Evolutionary conservation across 1,140 invertebrate species (phyloP), one percentile per base, ranked within the genome.

Genomic region (Aphis gossypii): DNA sequence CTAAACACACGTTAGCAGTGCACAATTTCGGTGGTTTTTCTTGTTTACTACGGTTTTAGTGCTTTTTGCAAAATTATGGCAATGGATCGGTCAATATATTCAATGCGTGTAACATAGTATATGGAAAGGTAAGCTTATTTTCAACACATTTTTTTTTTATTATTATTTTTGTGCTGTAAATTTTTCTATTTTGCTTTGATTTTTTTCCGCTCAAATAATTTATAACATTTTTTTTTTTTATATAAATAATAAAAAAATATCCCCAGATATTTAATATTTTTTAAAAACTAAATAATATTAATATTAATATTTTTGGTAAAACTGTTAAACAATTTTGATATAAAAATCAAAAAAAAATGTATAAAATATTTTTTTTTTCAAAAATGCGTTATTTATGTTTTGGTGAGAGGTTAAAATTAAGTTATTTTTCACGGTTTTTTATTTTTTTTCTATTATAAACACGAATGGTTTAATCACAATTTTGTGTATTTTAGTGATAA

Each of bases 31-130:
- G 92, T 93, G 92, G 92, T 84, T 51, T 93, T 51, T 92, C 89
- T 90, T 90, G 89, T 90, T 93, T 93, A 54, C 82, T 93, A 93
- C 76, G 92, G 92, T 93, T 93, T 86, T 93, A 93, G 92, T 93
- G 92, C 92, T 93, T 93, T 92, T 38, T 86, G 44, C 48, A 51
- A 93, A 83, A 44, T 83, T 93, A 51, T 93, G 48, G 44, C 68
- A 51, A 93, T 44, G 92, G 92, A 93, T 86, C 92, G 92, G 92
- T 86, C 82, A 44, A 54, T 44, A 54, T 51, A 54, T 51, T 56
- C 92, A 56, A 41, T 44, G 6, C 68, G 91, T 92, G 91, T 92
- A 92, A 41, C 68, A 92, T 54, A 83, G n/a, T 51, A 30, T 46
- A 91, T 82, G 44, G 21, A 93, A 93, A 93, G 92, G 92, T 93